Percentiles rank a stretch among this genome's conserved stretches.
Evolutionary conservation across 2,113 vertebrate species (phyloP).

Genomic region (Tachysurus vachellii): DNA sequence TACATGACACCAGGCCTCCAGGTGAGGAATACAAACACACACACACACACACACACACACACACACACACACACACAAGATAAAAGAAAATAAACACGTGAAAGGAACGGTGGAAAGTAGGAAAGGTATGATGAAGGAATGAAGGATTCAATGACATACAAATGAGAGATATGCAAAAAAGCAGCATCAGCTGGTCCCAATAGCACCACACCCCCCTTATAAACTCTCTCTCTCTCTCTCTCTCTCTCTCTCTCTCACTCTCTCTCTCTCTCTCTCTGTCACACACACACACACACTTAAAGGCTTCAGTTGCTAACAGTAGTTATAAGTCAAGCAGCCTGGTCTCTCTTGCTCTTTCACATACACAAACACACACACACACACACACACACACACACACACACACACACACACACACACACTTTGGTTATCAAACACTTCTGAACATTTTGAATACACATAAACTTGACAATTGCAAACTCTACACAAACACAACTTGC

Average conservation of each 20-base stretch:
- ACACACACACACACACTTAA: background rate
- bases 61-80: background rate
- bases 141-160: background rate
- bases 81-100: background rate
- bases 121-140: background rate
- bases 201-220: slow-evolving; percentile 29
- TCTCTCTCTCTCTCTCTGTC: slow-evolving; percentile 2
- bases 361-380: background rate
- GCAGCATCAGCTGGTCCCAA: slow-evolving; percentile 15
- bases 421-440: background rate
- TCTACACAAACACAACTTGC: background rate
- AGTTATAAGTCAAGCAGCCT: background rate
- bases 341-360: background rate
- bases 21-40: background rate
- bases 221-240: background rate
- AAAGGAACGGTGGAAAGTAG: background rate
- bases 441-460: background rate
- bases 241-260: slow-evolving; percentile 3
- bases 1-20: too few species aligned
- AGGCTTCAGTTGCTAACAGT: background rate
- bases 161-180: background rate
- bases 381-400: background rate
- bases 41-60: background rate
- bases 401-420: background rate
- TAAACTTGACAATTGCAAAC: background rate